Evolutionary conservation across 2,113 vertebrate genomes (phyloP).

Genomic region (Albula glossodonta): DNA sequence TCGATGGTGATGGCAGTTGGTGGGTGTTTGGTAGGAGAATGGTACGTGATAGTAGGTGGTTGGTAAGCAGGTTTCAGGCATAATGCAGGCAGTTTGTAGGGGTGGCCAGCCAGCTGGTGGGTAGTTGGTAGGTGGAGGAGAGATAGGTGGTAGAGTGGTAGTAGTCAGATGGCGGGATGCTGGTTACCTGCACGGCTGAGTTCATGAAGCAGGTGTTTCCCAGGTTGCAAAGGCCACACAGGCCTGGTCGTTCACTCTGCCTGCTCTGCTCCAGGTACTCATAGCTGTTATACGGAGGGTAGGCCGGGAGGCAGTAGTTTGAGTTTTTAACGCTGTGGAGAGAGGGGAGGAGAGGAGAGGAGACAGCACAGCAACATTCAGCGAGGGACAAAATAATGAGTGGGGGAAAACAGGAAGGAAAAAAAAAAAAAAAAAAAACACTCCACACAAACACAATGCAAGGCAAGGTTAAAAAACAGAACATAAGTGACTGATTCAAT

Average conservation of each 20-base stretch:
- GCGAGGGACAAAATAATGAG: not conserved
- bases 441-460: not conserved
- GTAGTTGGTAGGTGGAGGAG: too few relatives aligned
- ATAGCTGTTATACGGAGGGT: constrained; percentile 91
- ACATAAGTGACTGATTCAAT: not conserved
- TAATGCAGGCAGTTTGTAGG: too few relatives aligned
- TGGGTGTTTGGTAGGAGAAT: too few relatives aligned
- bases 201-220: constrained; percentile 99
- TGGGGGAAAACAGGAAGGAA: not conserved
- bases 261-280: constrained; percentile 92
- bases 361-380: not conserved
- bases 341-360: constrained; percentile 52
- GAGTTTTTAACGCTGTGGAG: constrained; percentile 92
- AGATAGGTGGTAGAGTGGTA: too few relatives aligned
- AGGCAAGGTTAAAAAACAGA: not conserved
- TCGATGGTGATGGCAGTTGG: too few relatives aligned
- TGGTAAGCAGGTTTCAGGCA: too few relatives aligned
- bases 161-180: not conserved
- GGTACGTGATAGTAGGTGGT: too few relatives aligned
- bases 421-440: not conserved
- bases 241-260: constrained; percentile 88
- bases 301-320: constrained; percentile 92
- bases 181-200: constrained; percentile 94
- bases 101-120: too few relatives aligned
- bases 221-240: constrained; percentile 96